Evolutionary conservation across 2,113 vertebrate species (phyloP).

Genomic region (Oreochromis niloticus): DNA sequence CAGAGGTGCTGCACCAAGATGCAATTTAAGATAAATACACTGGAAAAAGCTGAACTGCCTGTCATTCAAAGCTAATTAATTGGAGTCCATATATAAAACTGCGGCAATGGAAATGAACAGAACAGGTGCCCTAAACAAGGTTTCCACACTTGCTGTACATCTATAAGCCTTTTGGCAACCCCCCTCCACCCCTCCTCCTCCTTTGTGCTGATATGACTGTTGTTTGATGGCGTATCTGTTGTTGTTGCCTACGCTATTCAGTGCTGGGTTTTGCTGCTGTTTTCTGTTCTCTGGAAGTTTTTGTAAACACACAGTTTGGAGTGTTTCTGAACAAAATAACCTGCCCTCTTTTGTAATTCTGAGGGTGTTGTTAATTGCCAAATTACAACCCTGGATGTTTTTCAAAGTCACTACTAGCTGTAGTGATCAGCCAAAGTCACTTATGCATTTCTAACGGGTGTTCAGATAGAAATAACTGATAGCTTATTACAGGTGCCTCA

Average conservation of each 20-base stretch:
- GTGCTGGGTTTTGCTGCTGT: background rate
- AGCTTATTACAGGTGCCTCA: constrained; percentile 13
- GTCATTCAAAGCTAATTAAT: background rate
- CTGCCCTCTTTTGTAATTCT: background rate
- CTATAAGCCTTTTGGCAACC: background rate
- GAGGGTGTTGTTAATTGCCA: background rate
- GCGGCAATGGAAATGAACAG: background rate
- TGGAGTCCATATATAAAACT: background rate
- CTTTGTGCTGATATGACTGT: background rate
- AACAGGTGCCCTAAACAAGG: background rate
- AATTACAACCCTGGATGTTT: background rate
- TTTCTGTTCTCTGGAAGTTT: background rate
- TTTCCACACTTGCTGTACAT: background rate
- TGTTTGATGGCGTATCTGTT: background rate
- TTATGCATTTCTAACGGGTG: background rate
- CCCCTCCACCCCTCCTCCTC: background rate
- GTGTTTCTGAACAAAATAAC: background rate
- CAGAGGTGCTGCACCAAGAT: background rate
- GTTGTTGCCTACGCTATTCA: background rate
- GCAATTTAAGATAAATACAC: background rate
- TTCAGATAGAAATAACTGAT: background rate
- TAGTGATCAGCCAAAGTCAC: background rate
- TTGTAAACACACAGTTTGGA: background rate
- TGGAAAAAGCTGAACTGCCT: background rate
- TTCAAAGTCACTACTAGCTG: background rate